Conservation (phyloP, 2,113 vertebrate genomes). For the Cromileptes altivelis region DNA sequence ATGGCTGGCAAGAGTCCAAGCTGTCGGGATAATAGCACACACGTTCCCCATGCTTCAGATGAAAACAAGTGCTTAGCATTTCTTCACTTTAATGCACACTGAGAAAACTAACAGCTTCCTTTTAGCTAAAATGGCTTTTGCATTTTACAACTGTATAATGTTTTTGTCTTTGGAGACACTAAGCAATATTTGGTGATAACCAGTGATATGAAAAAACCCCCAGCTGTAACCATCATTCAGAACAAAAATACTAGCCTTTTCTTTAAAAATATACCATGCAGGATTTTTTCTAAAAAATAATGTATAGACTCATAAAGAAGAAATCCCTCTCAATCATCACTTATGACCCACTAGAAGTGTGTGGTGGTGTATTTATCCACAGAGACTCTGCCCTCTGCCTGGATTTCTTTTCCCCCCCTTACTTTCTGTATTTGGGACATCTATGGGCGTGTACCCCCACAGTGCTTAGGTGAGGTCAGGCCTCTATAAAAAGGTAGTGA, state of each 20-base stretch:
- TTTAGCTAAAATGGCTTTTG: background rate
- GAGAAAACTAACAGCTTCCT: background rate
- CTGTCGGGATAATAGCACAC: constrained; percentile 14
- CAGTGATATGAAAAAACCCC: background rate
- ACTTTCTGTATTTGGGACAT: background rate
- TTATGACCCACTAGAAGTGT: no score
- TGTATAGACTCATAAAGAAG: no score
- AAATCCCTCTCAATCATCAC: no score
- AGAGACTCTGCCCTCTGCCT: no score
- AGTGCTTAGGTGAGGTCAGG: no score
- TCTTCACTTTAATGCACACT: background rate
- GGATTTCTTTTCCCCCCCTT: no score
- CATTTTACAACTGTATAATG: background rate
- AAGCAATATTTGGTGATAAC: background rate
- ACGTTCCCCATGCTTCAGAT: constrained; percentile 6
- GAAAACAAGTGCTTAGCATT: constrained; percentile 32
- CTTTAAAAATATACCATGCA: no score
- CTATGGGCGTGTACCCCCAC: no score
- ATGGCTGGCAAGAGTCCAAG: constrained; percentile 40
- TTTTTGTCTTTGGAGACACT: background rate
- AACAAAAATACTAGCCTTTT: background rate
- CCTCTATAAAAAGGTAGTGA: no score
- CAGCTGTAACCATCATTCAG: background rate
- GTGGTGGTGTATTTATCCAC: no score
- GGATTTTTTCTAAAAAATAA: no score